Base-by-base conservation (phyloP, 2,888 invertebrate species). In the Cistogaster globosa region DNA sequence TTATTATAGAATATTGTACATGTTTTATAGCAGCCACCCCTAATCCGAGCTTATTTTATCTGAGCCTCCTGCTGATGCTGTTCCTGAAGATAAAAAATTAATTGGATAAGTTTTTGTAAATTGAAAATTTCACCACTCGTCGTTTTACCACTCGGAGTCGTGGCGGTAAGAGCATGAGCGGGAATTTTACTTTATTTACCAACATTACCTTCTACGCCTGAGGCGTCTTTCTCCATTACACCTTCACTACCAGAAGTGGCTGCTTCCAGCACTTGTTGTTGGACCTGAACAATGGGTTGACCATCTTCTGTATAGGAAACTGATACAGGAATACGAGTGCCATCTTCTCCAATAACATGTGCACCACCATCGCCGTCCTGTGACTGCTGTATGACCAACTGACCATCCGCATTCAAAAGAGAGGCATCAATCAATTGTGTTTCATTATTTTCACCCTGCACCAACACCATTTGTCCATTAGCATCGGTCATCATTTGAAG, bases 401-500 rank as follows among this genome's bases (percentile, higher is more conserved):
- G 93, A 0, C 93, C 93, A 72, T 93, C 93, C 6, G 92, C 91
- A 78, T 93, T 93, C 0, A 93, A 86, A 42, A 93, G 88, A 14
- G 93, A 93, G 18, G 93, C 93, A 87, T 93, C 93, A 57, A 93
- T 93, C 6, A 93, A 86, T 87, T 93, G 93, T 18, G 92, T 91
- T 83, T 93, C 93, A 87, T 92, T 92, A 87, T 92, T 92, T 77
- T 92, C 92, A 51, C 92, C 92, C 83, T 92, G 92, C 18, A 93
- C 93, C 26, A 93, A 91, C 6, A 93, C 92, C 90, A 93, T 93
- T 88, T 93, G 93, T 51, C 92, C 92, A 83, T 90, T 92, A 86
- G 91, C 92, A 57, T 93, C 93, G 53, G 92, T 92, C 89, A 93
- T 92, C 93, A 93, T 93, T 89, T 93, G 93, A 3, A 93, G 87